Percentiles rank a stretch among this genome's conserved stretches.
phyloP scores from a whole-genome alignment of 2,888 invertebrate genomes.

The Pammene aurita region DNA sequence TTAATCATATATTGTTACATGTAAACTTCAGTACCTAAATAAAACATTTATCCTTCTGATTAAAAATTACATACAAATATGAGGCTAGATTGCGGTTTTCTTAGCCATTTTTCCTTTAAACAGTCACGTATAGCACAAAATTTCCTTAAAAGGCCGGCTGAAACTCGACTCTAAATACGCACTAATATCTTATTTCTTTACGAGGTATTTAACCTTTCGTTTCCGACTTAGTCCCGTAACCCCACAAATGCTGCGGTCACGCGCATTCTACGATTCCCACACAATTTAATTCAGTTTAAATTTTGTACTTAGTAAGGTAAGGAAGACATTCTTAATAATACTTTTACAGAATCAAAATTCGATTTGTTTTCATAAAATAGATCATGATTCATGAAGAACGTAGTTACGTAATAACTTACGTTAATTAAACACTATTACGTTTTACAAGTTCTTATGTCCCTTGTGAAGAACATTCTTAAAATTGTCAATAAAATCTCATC shows the following conservation, averaged over 20 bases:
- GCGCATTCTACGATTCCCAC: slow-evolving; percentile 67
- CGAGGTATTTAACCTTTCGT: slow-evolving; percentile 80
- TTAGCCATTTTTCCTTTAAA: slow-evolving; percentile 13
- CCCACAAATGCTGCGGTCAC: slow-evolving; percentile 75
- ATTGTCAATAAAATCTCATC: too few relatives aligned
- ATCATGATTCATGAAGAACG: too few relatives aligned
- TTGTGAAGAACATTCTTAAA: too few relatives aligned
- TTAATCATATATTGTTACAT: neutral
- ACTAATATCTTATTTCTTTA: slow-evolving; percentile 82
- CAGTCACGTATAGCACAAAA: slow-evolving; percentile 10
- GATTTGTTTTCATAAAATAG: too few relatives aligned
- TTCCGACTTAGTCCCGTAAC: slow-evolving; percentile 81
- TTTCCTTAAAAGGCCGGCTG: slow-evolving; percentile 11
- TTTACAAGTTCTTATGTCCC: too few relatives aligned
- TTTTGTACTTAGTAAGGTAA: neutral
- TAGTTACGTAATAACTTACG: too few relatives aligned
- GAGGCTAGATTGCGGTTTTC: slow-evolving; percentile 18
- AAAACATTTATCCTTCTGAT: slow-evolving; percentile 26
- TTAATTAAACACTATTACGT: too few relatives aligned
- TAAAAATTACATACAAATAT: slow-evolving; percentile 1
- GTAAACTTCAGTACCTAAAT: slow-evolving; percentile 2
- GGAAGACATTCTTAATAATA: neutral
- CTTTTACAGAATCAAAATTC: neutral
- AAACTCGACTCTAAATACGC: slow-evolving; percentile 52
- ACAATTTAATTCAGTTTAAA: slow-evolving; percentile 44